Conservation (phyloP, 2,888 invertebrate genomes). For the Machimus rusticus region DNA sequence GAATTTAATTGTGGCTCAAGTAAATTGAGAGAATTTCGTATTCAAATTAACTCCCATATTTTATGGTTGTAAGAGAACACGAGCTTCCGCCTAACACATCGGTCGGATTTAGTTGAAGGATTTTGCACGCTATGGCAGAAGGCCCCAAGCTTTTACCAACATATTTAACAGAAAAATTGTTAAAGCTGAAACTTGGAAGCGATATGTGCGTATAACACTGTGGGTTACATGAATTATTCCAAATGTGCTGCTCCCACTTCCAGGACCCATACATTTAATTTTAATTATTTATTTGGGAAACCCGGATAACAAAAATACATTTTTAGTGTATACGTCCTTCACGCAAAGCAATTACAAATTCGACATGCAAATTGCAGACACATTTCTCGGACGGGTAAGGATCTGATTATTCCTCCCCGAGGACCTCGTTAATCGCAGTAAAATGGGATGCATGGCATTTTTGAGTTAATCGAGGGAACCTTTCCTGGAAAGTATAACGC, state of each 20-base stretch:
- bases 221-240: conserved; percentile 7
- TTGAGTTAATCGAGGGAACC: background rate
- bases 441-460: background rate
- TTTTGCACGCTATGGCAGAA: background rate
- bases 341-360: conserved; percentile 9
- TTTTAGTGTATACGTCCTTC: conserved; percentile 9
- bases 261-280: conserved; percentile 13
- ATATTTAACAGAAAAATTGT: background rate
- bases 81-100: conserved; percentile 5
- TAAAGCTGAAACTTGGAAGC: background rate
- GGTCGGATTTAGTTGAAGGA: background rate
- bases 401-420: background rate
- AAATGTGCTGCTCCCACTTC: background rate
- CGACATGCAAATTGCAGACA: conserved; percentile 14
- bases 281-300: conserved; percentile 14
- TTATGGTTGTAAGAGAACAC: conserved; percentile 35
- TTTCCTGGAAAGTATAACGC: background rate
- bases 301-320: background rate
- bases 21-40: conserved; percentile 36
- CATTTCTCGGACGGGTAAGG: background rate
- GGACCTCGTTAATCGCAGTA: background rate
- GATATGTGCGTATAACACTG: background rate
- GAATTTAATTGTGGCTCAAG: conserved; percentile 39
- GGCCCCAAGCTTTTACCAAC: background rate
- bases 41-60: conserved; percentile 41